phyloP scores from a whole-genome alignment of 2,113 vertebrate species.

The Craseonycteris thonglongyai region DNA sequence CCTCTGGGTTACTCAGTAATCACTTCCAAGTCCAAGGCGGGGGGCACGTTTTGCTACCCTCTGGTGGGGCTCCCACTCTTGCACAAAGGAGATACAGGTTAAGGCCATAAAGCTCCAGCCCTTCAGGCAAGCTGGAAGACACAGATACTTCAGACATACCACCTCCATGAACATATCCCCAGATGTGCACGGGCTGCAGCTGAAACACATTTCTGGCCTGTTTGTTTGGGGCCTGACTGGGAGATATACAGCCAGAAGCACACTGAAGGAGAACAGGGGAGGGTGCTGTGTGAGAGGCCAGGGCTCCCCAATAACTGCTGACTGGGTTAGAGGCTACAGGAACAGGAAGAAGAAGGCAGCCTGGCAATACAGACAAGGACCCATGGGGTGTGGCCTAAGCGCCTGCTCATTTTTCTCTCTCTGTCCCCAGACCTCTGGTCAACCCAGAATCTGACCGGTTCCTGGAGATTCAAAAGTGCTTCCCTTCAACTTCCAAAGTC shows the following conservation, averaged over 20 bases:
- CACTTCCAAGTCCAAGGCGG: background rate
- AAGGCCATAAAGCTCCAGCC: background rate
- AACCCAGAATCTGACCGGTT: background rate
- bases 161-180: conserved; percentile 47
- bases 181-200: conserved; percentile 53
- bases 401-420: background rate
- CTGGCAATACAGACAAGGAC: background rate
- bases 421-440: background rate
- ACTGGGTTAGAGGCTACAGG: background rate
- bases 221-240: conserved; percentile 25
- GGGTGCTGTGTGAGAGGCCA: background rate
- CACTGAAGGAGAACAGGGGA: background rate
- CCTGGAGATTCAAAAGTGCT: conserved; percentile 13
- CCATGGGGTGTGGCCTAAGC: background rate
- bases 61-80: background rate
- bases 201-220: conserved; percentile 44
- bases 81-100: background rate
- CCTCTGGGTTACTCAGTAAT: background rate
- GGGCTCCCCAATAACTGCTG: background rate
- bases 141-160: background rate
- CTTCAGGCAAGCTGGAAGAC: background rate
- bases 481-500: background rate
- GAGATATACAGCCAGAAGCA: background rate
- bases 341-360: background rate
- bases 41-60: background rate